Evolutionary conservation across 2,113 vertebrate species (phyloP).

Genomic region (Callocephalon fimbriatum): DNA sequence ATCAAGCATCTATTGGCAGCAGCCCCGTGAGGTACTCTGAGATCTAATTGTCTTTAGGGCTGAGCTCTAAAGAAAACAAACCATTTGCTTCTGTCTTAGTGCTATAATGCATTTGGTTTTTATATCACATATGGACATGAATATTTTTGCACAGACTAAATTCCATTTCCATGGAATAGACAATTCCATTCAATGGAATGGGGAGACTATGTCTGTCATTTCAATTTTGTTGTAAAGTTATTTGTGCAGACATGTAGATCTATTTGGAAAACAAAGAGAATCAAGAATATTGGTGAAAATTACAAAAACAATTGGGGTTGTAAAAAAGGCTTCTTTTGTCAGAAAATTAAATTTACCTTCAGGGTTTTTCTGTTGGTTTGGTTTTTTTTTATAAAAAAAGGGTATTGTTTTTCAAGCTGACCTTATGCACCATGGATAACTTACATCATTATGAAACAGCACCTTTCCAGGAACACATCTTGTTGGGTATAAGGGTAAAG

Average conservation of each 20-base stretch:
- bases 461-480: not conserved
- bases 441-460: not conserved
- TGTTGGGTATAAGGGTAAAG: not conserved
- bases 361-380: too few relatives aligned
- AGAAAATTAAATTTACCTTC: not conserved
- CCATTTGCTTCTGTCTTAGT: not conserved
- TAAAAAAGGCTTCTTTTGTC: not conserved
- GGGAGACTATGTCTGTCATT: not conserved
- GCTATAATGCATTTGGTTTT: not conserved
- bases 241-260: not conserved
- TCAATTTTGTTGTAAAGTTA: not conserved
- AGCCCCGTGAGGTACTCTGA: too few relatives aligned
- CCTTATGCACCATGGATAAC: not conserved
- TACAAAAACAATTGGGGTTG: fast-evolving
- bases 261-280: not conserved
- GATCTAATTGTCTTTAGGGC: too few relatives aligned
- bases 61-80: too few relatives aligned
- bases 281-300: not conserved
- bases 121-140: not conserved
- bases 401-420: not conserved
- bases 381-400: not conserved
- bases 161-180: not conserved
- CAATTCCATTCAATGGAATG: not conserved
- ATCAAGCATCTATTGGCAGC: too few relatives aligned
- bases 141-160: not conserved